Conservation (phyloP, 2,888 invertebrate genomes). For the Limulus polyphemus region DNA sequence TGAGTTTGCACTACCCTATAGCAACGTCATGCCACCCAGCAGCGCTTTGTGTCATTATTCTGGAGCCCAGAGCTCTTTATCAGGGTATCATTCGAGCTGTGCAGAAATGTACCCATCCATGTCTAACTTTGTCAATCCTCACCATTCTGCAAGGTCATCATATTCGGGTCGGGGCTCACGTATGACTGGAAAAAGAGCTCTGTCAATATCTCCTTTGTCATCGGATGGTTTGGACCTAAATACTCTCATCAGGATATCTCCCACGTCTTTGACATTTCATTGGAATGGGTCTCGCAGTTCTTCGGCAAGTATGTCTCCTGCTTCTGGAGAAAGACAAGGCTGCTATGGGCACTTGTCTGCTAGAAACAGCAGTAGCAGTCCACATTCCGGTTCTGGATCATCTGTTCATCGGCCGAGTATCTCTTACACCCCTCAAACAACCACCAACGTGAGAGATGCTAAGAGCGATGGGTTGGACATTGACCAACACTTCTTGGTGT, state of each 20-base stretch:
- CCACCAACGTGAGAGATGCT: neutral
- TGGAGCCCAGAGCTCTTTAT: no score
- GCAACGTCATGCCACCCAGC: no score
- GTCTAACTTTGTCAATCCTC: constrained; percentile 32
- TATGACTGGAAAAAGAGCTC: constrained; percentile 30
- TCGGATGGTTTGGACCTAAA: constrained; percentile 36
- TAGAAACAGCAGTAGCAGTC: constrained; percentile 32
- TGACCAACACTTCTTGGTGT: constrained; percentile 13
- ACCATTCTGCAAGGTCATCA: constrained; percentile 32
- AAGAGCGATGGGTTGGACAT: constrained; percentile 8
- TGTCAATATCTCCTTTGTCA: constrained; percentile 34
- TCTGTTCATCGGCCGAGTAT: constrained; percentile 7
- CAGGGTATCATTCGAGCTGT: no score
- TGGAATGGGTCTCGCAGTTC: constrained; percentile 31
- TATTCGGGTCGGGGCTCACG: constrained; percentile 27
- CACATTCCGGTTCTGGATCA: constrained; percentile 29
- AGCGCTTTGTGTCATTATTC: no score
- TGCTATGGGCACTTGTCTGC: constrained; percentile 35
- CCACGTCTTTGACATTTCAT: constrained; percentile 36
- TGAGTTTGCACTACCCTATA: no score
- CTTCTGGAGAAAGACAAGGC: constrained; percentile 18
- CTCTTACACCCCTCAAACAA: constrained; percentile 10
- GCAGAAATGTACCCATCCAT: no score
- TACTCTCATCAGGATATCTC: constrained; percentile 38
- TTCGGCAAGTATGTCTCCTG: constrained; percentile 27